phyloP scores from a whole-genome alignment of 2,888 invertebrate species.

The Odontocolon sp. region DNA sequence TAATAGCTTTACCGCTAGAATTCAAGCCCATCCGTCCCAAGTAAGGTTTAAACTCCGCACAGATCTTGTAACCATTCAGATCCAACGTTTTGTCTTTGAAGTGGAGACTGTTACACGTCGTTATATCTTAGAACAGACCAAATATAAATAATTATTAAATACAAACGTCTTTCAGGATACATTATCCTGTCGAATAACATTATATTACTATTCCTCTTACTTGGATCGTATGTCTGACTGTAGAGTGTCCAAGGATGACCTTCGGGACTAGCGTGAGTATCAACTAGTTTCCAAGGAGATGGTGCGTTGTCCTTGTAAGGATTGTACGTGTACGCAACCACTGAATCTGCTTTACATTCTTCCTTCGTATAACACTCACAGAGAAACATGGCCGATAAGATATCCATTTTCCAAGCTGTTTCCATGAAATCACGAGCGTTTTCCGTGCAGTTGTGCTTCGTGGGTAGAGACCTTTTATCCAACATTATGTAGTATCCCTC shows the following conservation, averaged over 20 bases:
- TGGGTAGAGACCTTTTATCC: neutral
- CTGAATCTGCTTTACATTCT: neutral
- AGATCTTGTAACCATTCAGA: neutral
- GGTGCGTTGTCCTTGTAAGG: neutral
- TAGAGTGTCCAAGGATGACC: constrained; percentile 22
- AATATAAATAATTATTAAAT: no score
- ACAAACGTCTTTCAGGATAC: no score
- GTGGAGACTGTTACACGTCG: neutral
- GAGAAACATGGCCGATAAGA: constrained; percentile 1
- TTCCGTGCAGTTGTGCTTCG: neutral
- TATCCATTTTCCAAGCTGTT: constrained; percentile 5
- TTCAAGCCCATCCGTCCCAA: neutral
- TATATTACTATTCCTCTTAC: no score
- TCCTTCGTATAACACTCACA: neutral
- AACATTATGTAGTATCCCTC: neutral
- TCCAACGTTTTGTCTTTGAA: neutral
- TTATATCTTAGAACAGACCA: neutral
- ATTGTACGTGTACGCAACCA: neutral
- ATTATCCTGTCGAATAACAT: no score
- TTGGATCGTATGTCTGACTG: constrained; percentile 1
- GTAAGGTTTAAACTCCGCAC: neutral
- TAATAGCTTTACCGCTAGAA: neutral
- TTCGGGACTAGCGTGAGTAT: neutral
- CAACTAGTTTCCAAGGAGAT: neutral
- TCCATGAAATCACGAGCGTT: neutral